Conservation (phyloP, 2,797 vertebrate species). For the Cottoperca gobio region DNA sequence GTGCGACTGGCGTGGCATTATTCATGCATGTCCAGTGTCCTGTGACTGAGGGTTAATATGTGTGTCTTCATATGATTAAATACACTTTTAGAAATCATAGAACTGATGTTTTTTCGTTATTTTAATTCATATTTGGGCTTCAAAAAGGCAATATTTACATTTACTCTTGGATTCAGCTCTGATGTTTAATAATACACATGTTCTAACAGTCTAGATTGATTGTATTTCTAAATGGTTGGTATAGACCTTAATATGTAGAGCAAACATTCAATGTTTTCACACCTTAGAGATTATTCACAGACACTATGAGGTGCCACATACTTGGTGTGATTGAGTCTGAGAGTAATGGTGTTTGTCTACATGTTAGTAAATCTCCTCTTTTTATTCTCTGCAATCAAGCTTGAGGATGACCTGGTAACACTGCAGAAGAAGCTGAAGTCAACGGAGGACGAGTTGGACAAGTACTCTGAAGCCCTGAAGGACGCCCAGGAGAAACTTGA, state of each 20-base stretch:
- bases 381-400: slow-evolving; percentile 78
- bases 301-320: neutral
- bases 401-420: slow-evolving; percentile 96
- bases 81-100: neutral
- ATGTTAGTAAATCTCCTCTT: slow-evolving; percentile 38
- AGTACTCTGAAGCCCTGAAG: slow-evolving; percentile 98
- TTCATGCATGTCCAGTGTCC: neutral
- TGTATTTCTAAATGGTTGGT: neutral
- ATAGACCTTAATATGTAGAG: neutral
- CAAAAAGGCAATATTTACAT: neutral
- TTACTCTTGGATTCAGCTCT: neutral
- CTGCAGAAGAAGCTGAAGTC: slow-evolving; percentile 98
- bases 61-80: neutral
- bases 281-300: neutral
- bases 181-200: neutral
- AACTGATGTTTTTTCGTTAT: neutral
- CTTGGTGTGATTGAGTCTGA: neutral
- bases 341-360: slow-evolving; percentile 48
- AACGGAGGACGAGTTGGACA: slow-evolving; percentile 99
- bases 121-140: slow-evolving; percentile 11
- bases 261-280: neutral
- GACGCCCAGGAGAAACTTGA: slow-evolving; percentile 99
- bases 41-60: neutral
- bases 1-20: slow-evolving; percentile 2
- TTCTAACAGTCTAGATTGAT: neutral